A percentile compares a stretch with the other conserved stretches of the same genome.
These are phyloP conservation scores for Ephialtes manifestator DNA, from an alignment of 2,888 invertebrate genomes.

Conservation along the genomic window DNA sequence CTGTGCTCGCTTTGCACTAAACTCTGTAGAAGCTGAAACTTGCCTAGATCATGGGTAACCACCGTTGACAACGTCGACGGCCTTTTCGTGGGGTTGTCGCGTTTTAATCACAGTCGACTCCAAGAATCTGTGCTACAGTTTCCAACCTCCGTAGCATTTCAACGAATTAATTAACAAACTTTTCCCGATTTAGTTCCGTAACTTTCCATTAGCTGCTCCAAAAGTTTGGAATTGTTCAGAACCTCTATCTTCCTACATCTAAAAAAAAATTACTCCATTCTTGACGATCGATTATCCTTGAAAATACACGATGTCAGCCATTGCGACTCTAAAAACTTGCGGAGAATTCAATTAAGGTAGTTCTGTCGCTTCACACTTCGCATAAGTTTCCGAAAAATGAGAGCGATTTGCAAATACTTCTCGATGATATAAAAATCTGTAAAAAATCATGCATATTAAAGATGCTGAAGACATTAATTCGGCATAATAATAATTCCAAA, in stretches of 20 bases:
- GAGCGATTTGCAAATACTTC: no score
- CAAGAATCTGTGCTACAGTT: background rate
- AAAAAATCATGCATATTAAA: no score
- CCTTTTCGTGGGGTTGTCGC: background rate
- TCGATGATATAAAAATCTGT: no score
- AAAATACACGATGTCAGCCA: background rate
- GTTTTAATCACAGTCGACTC: slow-evolving; percentile 11
- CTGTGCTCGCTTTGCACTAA: background rate
- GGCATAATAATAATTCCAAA: no score
- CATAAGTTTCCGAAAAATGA: no score
- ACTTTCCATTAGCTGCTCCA: background rate
- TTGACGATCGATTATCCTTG: background rate
- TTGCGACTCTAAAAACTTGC: background rate
- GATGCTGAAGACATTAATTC: no score
- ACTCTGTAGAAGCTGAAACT: slow-evolving; percentile 16
- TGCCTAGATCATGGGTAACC: background rate
- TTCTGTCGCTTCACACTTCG: no score
- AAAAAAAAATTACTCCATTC: background rate
- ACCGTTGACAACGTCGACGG: slow-evolving; percentile 11
- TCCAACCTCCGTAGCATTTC: slow-evolving; percentile 15
- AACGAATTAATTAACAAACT: slow-evolving; percentile 59
- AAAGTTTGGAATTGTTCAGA: background rate
- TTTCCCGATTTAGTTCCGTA: background rate
- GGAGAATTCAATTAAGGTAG: background rate
- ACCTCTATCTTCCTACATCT: background rate